Evolutionary conservation across 1,140 invertebrate species (phyloP), one percentile per base, ranked within the genome.

Genomic region (Diabrotica undecimpunctata): DNA sequence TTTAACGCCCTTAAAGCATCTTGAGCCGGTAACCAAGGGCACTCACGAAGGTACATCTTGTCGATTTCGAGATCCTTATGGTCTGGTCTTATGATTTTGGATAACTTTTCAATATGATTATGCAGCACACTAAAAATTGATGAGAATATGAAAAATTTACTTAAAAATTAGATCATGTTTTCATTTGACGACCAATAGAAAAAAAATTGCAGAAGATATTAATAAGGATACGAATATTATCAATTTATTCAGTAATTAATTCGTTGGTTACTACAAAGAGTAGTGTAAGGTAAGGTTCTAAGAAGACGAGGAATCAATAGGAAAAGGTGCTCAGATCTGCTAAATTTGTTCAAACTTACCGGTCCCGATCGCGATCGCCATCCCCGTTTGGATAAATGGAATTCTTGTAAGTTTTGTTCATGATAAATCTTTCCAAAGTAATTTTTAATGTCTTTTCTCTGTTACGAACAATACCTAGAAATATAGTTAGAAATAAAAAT

Each of bases 361-460:
- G 90, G 78, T 99, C 97, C 62, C 96, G 83, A 60, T 91, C 87
- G 56, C 95, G 85, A 81, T 99, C 97, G 0, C 92, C 95, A 77
- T 99, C 97, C 5, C 94, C 94, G 80, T 99, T 99, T 6, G 97
- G 96, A 82, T 96, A 98, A 74, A 99, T 85, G 39, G 96, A 95
- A 77, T 94, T 88, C 35, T 89, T 86, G 81, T 99, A 99, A 46
- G 99, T 91, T 14, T 91, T 85, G 35, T 90, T 91, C 84, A 98
- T 95, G 1, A 93, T 84, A 8, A 87, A 86, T 39, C 89, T 84
- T 75, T 97, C 93, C 55, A 93, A 88, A 0, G 68, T 70, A 9
- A 69, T 61, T 62, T 74, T 72, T 36, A 73, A 64, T 12, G 65
- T 35, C 4, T 54, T 58, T 36, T 68, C 70, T 53, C 65, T 66